Evolutionary conservation across 2,888 invertebrate species (phyloP).

Genomic region (Drosophila yooni): DNA sequence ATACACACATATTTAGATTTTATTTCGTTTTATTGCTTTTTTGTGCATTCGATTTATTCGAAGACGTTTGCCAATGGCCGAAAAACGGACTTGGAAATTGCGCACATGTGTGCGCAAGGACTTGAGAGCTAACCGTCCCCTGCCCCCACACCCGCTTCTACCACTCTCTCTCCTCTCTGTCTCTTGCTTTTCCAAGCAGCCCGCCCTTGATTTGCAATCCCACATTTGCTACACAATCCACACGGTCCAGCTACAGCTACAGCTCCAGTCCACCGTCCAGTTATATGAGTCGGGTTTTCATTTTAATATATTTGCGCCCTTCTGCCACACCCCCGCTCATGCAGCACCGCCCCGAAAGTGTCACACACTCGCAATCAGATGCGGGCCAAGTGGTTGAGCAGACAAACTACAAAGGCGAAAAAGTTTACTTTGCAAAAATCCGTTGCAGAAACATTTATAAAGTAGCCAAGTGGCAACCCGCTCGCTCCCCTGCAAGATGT

Average conservation of each 20-base stretch:
- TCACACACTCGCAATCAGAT: conserved; percentile 77
- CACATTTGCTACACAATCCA: conserved; percentile 12
- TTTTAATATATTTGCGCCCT: conserved; percentile 76
- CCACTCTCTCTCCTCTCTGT: not conserved
- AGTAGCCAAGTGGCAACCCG: conserved; percentile 58
- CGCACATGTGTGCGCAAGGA: conserved; percentile 80
- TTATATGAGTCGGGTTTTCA: conserved; percentile 82
- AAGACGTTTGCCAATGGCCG: conserved; percentile 75
- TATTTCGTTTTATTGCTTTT: conserved; percentile 82
- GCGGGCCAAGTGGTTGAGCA: conserved; percentile 67
- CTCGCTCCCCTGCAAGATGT: conserved; percentile 44
- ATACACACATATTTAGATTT: conserved; percentile 74
- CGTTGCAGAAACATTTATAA: conserved; percentile 81
- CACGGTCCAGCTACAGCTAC: conserved; percentile 13
- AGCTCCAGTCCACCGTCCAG: conserved; percentile 30
- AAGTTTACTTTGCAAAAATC: conserved; percentile 80
- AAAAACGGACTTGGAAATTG: conserved; percentile 79
- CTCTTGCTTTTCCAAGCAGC: not conserved
- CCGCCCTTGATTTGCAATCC: not conserved
- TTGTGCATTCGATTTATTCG: conserved; percentile 81
- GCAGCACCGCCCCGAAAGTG: conserved; percentile 44
- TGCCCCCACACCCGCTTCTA: not conserved
- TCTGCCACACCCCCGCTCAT: conserved; percentile 10
- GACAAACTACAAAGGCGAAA: conserved; percentile 70
- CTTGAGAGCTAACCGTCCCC: conserved; percentile 47